Evolutionary conservation across 2,113 vertebrate genomes (phyloP).

Genomic region (Erythrolamprus reginae): DNA sequence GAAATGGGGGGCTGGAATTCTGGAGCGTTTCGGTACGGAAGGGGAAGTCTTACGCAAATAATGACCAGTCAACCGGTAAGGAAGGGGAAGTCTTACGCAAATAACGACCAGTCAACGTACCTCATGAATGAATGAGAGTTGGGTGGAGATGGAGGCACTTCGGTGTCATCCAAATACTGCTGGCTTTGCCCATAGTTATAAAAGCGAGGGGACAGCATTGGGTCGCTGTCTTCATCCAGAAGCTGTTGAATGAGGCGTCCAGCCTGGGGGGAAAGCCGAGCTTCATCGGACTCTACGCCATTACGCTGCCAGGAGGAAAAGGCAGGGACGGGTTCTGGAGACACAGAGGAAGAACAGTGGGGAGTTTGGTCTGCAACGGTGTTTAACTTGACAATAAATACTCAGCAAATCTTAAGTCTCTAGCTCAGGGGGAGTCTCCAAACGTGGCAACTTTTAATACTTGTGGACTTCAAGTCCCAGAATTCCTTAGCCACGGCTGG

Average conservation of each 20-base stretch:
- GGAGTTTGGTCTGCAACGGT: not conserved
- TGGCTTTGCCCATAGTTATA: constrained; percentile 88
- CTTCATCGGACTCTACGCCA: constrained; percentile 80
- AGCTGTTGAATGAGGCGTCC: constrained; percentile 88
- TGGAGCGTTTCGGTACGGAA: not conserved
- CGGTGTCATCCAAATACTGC: constrained; percentile 92
- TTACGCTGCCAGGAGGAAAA: constrained; percentile 84
- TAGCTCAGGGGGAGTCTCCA: not conserved
- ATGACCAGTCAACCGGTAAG: too few species aligned
- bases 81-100: too few species aligned
- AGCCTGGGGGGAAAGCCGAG: constrained; percentile 84
- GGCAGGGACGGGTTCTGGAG: constrained; percentile 82
- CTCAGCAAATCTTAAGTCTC: not conserved
- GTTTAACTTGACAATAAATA: not conserved
- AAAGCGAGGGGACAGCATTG: constrained; percentile 95
- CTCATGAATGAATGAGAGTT: constrained; percentile 93
- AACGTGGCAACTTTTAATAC: not conserved
- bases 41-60: too few species aligned
- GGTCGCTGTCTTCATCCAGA: constrained; percentile 87
- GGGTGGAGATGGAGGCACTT: constrained; percentile 97
- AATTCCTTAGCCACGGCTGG: not conserved
- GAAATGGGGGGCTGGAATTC: not conserved
- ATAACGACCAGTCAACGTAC: constrained; percentile 68
- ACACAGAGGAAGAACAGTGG: constrained; percentile 36
- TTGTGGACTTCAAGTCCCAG: not conserved